Evolutionary conservation across 64 coral and sea anemone species (phyloP).

Genomic region (Anthopleura sola): DNA sequence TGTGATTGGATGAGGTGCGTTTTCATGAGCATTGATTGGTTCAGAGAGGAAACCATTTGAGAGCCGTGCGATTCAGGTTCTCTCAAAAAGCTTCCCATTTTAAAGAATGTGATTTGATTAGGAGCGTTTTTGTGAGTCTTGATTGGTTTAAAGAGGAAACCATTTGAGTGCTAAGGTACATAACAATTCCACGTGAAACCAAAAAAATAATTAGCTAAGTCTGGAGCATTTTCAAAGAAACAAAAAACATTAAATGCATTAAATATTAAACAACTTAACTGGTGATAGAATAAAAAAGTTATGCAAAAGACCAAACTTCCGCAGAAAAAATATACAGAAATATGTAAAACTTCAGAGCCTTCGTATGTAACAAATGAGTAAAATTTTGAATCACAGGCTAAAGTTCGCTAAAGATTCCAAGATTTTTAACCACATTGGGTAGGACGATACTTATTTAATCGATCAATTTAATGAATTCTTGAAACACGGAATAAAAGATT

Average conservation of each 20-base stretch:
- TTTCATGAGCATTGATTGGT: too few species aligned
- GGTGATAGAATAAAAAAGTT: neutral
- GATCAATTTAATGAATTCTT: conserved; percentile 7
- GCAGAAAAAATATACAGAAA: neutral
- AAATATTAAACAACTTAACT: neutral
- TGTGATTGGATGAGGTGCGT: too few species aligned
- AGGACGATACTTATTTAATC: neutral
- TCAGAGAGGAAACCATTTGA: too few species aligned
- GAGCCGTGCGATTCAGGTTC: too few species aligned
- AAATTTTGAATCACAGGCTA: neutral
- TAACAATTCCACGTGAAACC: neutral
- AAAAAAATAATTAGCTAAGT: neutral
- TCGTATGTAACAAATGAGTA: neutral
- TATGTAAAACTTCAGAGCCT: neutral
- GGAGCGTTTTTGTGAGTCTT: too few species aligned
- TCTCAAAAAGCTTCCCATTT: too few species aligned
- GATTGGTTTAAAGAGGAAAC: too few species aligned
- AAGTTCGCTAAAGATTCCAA: neutral
- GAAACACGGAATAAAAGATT: neutral
- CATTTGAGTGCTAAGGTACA: too few species aligned
- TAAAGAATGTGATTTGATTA: too few species aligned
- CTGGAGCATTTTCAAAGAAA: neutral
- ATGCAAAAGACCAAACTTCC: neutral
- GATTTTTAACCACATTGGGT: neutral
- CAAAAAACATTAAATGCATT: neutral